These are phyloP conservation scores for Zele albiditarsus DNA, from an alignment of 2,888 invertebrate species.

Conservation along the genomic window DNA sequence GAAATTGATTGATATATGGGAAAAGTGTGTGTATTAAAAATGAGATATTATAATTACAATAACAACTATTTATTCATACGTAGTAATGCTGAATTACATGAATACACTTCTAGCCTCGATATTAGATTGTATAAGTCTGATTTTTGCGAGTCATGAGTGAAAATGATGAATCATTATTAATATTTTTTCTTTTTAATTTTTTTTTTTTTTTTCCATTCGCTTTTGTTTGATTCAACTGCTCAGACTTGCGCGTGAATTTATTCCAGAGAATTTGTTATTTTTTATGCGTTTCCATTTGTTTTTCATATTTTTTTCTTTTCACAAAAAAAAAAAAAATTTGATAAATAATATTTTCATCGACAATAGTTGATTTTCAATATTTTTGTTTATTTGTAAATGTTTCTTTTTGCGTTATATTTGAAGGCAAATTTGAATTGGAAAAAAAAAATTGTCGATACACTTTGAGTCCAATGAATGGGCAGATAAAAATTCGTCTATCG, in stretches of 20 bases:
- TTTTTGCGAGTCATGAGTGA: conserved; percentile 47
- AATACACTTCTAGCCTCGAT: conserved; percentile 72
- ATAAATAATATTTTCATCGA: conserved; percentile 35
- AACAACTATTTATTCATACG: conserved; percentile 73
- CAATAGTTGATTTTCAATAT: conserved; percentile 19
- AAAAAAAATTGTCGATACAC: not conserved
- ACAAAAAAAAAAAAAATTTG: conserved; percentile 40
- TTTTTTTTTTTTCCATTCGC: conserved; percentile 5
- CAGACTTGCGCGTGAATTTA: conserved; percentile 2
- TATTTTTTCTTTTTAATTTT: conserved; percentile 18
- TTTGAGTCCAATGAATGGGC: not conserved
- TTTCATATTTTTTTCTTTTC: conserved; percentile 20
- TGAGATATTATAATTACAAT: conserved; percentile 63
- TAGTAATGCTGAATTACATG: conserved; percentile 73
- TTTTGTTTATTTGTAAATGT: conserved; percentile 29
- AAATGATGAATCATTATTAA: conserved; percentile 34
- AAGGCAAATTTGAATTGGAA: not conserved
- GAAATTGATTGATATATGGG: not conserved
- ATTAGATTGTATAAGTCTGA: conserved; percentile 68
- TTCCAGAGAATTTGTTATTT: not conserved
- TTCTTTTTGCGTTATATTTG: conserved; percentile 54
- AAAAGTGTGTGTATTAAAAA: not conserved
- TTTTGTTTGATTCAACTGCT: conserved; percentile 5
- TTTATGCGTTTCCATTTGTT: conserved; percentile 23
- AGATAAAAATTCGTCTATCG: conserved; percentile 55